Evolutionary conservation across 2,888 invertebrate genomes (phyloP).

Genomic region (Pogonocherus hispidulus): DNA sequence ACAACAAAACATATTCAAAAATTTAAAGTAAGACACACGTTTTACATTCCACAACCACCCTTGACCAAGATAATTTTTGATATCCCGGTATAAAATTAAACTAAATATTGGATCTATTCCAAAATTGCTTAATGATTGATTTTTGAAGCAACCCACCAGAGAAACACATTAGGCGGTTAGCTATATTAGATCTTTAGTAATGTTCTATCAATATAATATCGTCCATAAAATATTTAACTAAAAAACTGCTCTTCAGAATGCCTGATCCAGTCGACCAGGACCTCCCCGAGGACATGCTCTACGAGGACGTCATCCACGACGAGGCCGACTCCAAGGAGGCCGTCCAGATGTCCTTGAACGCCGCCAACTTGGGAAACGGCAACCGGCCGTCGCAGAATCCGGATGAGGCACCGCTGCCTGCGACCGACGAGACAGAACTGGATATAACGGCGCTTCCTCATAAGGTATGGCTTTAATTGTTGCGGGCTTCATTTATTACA

Average conservation of each 20-base stretch:
- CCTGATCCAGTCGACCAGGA: constrained; percentile 51
- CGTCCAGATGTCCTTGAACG: constrained; percentile 66
- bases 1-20: too few species aligned
- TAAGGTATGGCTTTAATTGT: constrained; percentile 55
- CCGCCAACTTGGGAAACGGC: constrained; percentile 57
- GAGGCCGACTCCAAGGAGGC: constrained; percentile 68
- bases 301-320: constrained; percentile 75
- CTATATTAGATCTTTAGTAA: too few species aligned
- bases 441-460: constrained; percentile 60
- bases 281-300: constrained; percentile 60
- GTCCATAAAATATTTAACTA: too few species aligned
- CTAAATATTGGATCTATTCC: too few species aligned
- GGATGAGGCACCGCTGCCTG: constrained; percentile 37
- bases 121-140: too few species aligned
- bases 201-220: too few species aligned
- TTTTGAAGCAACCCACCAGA: too few species aligned
- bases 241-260: constrained; percentile 40
- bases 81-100: too few species aligned
- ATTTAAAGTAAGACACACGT: too few species aligned
- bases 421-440: constrained; percentile 51
- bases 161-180: too few species aligned
- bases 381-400: constrained; percentile 34
- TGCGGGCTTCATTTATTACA: constrained; percentile 54
- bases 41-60: too few species aligned
- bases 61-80: too few species aligned